Conservation (phyloP, 2,113 vertebrate species). For the Stigmatopora argus region DNA sequence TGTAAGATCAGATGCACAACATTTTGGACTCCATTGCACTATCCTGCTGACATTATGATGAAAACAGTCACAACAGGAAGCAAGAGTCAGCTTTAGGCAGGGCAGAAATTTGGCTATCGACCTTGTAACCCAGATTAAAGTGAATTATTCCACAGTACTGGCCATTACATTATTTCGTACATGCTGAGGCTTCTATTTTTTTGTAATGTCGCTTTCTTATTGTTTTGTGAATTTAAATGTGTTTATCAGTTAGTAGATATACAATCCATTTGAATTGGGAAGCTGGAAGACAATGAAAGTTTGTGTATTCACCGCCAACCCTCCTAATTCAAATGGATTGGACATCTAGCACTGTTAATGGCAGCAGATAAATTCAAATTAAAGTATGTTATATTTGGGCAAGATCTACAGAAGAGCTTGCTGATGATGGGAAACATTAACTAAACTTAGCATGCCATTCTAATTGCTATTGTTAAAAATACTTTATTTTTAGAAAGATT, state of each 20-base stretch:
- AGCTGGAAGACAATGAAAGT: too few species aligned
- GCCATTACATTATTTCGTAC: conserved; percentile 6
- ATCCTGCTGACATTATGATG: conserved; percentile 43
- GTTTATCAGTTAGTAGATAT: too few species aligned
- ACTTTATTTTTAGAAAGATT: conserved; percentile 1
- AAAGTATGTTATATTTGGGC: not conserved
- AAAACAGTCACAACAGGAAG: conserved; percentile 36
- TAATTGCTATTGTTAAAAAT: not conserved
- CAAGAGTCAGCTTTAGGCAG: conserved; percentile 25
- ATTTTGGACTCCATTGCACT: conserved; percentile 12
- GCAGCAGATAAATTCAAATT: not conserved
- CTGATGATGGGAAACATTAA: not conserved
- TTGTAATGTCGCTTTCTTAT: too few species aligned
- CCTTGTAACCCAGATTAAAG: conserved; percentile 35
- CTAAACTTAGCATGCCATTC: not conserved
- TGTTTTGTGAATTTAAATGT: too few species aligned
- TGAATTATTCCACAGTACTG: conserved; percentile 6
- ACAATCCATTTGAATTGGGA: too few species aligned
- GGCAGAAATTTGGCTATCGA: conserved; percentile 39
- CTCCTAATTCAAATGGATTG: too few species aligned
- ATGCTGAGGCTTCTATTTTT: not conserved
- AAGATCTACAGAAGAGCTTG: not conserved
- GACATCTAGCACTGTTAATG: too few species aligned
- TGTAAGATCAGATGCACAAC: conserved; percentile 3
- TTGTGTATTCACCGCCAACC: too few species aligned